Percentiles rank a stretch among this genome's conserved stretches.
Conservation (phyloP, 2,113 vertebrate species). For the Nycticryphes semicollaris region DNA sequence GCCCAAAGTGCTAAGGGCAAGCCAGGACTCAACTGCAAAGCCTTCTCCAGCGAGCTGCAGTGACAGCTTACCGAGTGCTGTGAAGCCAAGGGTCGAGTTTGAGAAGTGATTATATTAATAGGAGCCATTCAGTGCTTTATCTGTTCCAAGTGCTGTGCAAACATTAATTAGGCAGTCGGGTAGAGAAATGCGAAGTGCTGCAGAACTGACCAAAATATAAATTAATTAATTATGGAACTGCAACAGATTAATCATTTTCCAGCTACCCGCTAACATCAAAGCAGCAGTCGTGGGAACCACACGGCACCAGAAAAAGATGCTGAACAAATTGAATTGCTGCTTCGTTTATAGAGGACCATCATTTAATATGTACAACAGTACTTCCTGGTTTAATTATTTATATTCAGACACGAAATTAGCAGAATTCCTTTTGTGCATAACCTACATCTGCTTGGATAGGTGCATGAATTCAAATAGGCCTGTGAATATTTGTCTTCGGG, state of each 20-base stretch:
- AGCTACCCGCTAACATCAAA: background rate
- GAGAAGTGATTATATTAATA: background rate
- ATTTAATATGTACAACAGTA: background rate
- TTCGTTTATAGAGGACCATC: background rate
- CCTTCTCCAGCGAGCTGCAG: background rate
- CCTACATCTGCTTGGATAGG: background rate
- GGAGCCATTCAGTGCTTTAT: background rate
- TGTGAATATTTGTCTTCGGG: background rate
- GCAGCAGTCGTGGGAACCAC: background rate
- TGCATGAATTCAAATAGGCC: background rate
- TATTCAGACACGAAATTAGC: background rate
- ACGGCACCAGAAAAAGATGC: background rate
- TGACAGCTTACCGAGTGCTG: accelerated
- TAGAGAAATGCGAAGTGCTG: background rate
- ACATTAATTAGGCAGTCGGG: background rate
- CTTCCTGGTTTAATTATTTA: conserved; percentile 5
- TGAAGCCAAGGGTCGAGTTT: background rate
- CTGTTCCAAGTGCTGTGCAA: background rate
- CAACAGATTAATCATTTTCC: conserved; percentile 2
- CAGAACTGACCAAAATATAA: conserved; percentile 31
- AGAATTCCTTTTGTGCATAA: background rate
- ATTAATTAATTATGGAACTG: background rate
- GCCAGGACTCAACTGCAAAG: background rate
- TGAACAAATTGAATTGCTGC: conserved; percentile 10
- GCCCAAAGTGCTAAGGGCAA: accelerated